A percentile compares a stretch with the other conserved stretches of the same genome.
These are phyloP conservation scores for Pammene fasciana DNA, from an alignment of 2,888 invertebrate genomes.

Conservation along the genomic window DNA sequence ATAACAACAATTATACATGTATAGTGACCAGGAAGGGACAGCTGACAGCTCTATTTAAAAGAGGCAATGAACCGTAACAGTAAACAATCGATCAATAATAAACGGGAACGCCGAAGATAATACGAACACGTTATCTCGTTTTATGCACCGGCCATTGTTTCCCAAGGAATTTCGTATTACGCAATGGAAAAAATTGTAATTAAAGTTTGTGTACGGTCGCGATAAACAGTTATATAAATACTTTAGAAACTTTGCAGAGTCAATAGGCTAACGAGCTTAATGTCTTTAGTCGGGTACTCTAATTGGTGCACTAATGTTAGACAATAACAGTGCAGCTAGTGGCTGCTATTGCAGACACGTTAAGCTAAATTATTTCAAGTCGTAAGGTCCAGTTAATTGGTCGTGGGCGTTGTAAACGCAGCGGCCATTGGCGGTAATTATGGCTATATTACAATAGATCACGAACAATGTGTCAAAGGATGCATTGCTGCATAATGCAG, in stretches of 20 bases:
- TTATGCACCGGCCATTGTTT: slow-evolving; percentile 42
- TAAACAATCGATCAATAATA: slow-evolving; percentile 43
- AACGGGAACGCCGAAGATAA: slow-evolving; percentile 42
- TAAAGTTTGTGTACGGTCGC: slow-evolving; percentile 43
- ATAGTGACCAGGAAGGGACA: slow-evolving; percentile 34
- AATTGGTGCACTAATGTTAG: slow-evolving; percentile 38
- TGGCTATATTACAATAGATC: slow-evolving; percentile 56
- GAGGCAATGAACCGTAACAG: slow-evolving; percentile 41
- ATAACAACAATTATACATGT: slow-evolving; percentile 5
- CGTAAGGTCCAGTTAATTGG: slow-evolving; percentile 54
- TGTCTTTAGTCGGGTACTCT: slow-evolving; percentile 22
- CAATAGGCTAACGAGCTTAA: slow-evolving; percentile 34
- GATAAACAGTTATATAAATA: slow-evolving; percentile 18
- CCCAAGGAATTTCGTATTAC: slow-evolving; percentile 38
- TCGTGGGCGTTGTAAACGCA: slow-evolving; percentile 62
- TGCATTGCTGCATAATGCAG: slow-evolving; percentile 58
- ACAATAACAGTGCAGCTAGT: slow-evolving; percentile 30
- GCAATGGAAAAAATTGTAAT: slow-evolving; percentile 38
- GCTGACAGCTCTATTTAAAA: slow-evolving; percentile 25
- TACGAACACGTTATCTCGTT: slow-evolving; percentile 40
- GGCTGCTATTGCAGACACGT: slow-evolving; percentile 42
- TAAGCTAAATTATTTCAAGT: slow-evolving; percentile 37
- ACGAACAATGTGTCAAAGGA: slow-evolving; percentile 51
- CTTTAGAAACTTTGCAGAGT: slow-evolving; percentile 24
- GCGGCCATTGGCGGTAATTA: slow-evolving; percentile 58